A percentile compares a stretch with the other conserved stretches of the same genome.
Conservation (phyloP, 1,140 invertebrate genomes). For the Papilio helenus region DNA sequence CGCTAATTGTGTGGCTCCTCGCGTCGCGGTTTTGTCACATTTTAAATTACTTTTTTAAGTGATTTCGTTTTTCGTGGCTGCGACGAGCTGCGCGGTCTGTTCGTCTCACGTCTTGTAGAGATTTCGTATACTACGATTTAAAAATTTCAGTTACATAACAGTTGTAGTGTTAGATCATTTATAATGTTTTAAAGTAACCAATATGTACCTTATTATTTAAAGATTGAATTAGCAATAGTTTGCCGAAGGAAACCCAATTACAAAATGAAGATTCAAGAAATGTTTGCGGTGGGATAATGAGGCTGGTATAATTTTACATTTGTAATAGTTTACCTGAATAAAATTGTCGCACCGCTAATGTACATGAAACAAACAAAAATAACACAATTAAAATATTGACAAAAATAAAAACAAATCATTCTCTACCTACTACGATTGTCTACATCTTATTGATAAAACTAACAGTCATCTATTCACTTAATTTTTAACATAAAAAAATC, state of each 20-base stretch:
- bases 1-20: constrained; percentile 42
- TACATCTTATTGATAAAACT: too few relatives aligned
- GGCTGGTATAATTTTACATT: not conserved
- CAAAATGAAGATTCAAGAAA: too few relatives aligned
- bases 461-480: too few relatives aligned
- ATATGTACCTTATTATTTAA: too few relatives aligned
- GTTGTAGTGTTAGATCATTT: too few relatives aligned
- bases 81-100: constrained; percentile 35
- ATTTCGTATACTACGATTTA: not conserved
- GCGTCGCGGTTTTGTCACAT: constrained; percentile 31
- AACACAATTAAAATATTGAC: constrained; percentile 56
- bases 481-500: not conserved
- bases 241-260: too few relatives aligned
- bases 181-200: too few relatives aligned
- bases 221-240: too few relatives aligned
- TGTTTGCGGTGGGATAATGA: not conserved
- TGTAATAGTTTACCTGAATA: constrained; percentile 71
- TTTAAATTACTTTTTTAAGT: constrained; percentile 32
- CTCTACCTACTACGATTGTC: not conserved
- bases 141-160: too few relatives aligned
- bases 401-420: constrained; percentile 31
- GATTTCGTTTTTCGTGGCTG: constrained; percentile 6
- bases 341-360: constrained; percentile 73
- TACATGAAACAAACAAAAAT: constrained; percentile 80
- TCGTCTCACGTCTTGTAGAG: not conserved